Conservation (phyloP, 2,797 vertebrate species). For the Thamnophis elegans region DNA sequence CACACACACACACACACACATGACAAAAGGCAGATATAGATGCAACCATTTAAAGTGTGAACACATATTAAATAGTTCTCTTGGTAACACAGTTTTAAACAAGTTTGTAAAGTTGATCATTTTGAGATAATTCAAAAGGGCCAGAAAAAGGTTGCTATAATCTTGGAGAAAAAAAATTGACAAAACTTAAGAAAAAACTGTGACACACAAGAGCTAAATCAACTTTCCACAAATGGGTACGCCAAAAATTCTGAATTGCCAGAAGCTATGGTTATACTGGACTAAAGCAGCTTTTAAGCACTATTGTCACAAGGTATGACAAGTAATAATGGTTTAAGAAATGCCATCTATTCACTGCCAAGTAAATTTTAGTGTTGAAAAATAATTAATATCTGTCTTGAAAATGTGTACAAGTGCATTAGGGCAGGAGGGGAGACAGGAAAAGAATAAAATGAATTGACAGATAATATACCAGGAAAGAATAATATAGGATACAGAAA, state of each 20-base stretch:
- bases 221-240: neutral
- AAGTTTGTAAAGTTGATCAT: neutral
- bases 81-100: neutral
- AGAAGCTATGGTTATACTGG: neutral
- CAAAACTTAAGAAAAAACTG: neutral
- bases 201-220: fast-evolving
- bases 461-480: neutral
- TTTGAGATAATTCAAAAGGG: neutral
- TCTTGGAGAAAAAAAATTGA: neutral
- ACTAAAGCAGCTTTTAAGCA: neutral
- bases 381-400: neutral
- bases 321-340: neutral
- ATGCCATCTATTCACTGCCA: neutral
- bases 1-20: neutral
- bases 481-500: neutral
- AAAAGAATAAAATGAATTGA: neutral
- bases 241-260: neutral
- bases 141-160: neutral
- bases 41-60: neutral
- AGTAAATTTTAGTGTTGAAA: neutral
- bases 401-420: neutral
- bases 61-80: neutral
- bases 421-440: neutral
- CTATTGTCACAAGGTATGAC: neutral
- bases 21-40: fast-evolving